Evolutionary conservation across 2,888 invertebrate species (phyloP), one percentile per base, ranked within the genome.

Genomic region (Ichneumon xanthorius): DNA sequence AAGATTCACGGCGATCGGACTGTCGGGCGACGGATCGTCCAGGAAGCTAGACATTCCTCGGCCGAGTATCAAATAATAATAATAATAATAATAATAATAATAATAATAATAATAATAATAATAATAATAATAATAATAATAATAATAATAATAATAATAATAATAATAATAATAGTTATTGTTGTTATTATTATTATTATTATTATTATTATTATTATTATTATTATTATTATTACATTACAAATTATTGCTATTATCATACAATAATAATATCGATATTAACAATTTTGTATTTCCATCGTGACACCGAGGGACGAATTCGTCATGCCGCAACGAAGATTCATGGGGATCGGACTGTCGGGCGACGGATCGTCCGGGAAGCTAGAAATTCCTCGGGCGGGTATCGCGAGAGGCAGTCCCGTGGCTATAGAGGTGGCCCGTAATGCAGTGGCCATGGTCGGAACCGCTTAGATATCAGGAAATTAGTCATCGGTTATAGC

Each of bases 401-500:
- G 33, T 77, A 76, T 76, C 76, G 40, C 40, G 40, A 11, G 40
- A 58, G 26, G 19, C 58, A 58, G 58, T 45, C 45, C 19, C 7
- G 11, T 19, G 37, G 67, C 7, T 50, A 30, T 53, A 14, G 61
- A 33, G 50, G 53, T 53, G 37, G 76, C 14, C 30, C 55, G 55
- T 70, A 70, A 70, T 26, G 58, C 58, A 40, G 70, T 75, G 73
- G 65, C 84, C 65, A 85, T 63, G 75, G 78, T 67, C 75, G 71
- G 33, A 14, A 75, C 40, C 67, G 71, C 76, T 82, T 73, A 84
- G 73, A 84, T 86, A 86, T 81, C 81, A 79, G 84, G 72, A 84
- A 86, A 84, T 86, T 86, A 86, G 86, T 86, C 86, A 86, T 86
- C 84, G 68, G 70, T 58, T 58, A 80, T 50, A 63, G n/a, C 78